Evolutionary conservation across 2,113 vertebrate genomes (phyloP).

Genomic region (Zapornia atra): DNA sequence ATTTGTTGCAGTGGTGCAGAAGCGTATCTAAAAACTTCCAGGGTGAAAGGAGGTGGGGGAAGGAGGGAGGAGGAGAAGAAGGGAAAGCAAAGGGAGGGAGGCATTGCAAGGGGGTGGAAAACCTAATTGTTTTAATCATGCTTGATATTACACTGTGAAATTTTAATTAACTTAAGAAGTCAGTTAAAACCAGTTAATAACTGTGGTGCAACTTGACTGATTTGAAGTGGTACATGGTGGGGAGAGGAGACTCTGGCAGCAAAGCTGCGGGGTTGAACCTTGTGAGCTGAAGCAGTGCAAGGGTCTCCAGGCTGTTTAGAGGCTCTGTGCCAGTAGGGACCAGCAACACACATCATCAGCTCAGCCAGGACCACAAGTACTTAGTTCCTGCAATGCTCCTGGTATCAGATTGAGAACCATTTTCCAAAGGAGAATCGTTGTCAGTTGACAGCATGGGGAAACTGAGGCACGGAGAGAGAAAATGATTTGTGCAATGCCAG

Average conservation of each 20-base stretch:
- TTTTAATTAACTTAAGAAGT: slow-evolving; percentile 70
- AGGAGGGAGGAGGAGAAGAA: background rate
- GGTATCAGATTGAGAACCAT: background rate
- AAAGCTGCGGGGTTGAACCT: background rate
- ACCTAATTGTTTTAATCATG: slow-evolving; percentile 69
- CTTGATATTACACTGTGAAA: slow-evolving; percentile 67
- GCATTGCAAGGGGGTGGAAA: background rate
- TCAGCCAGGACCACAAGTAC: rapidly evolving
- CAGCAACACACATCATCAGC: background rate
- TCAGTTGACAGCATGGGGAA: background rate
- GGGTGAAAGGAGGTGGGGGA: background rate
- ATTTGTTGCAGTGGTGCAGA: slow-evolving; percentile 60
- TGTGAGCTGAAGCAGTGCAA: background rate
- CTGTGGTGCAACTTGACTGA: background rate
- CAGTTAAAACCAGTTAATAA: slow-evolving; percentile 67
- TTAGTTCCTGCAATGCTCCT: background rate
- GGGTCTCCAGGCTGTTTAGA: background rate
- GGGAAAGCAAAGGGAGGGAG: background rate
- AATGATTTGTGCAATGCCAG: background rate
- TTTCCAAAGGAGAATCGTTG: background rate
- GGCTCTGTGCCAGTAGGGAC: background rate
- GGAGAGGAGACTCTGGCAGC: background rate
- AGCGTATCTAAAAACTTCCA: slow-evolving; percentile 53
- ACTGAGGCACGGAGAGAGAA: background rate
- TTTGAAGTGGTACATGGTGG: background rate